Conservation (phyloP, 92 coral and sea anemone genomes). For the Porites rus region DNA sequence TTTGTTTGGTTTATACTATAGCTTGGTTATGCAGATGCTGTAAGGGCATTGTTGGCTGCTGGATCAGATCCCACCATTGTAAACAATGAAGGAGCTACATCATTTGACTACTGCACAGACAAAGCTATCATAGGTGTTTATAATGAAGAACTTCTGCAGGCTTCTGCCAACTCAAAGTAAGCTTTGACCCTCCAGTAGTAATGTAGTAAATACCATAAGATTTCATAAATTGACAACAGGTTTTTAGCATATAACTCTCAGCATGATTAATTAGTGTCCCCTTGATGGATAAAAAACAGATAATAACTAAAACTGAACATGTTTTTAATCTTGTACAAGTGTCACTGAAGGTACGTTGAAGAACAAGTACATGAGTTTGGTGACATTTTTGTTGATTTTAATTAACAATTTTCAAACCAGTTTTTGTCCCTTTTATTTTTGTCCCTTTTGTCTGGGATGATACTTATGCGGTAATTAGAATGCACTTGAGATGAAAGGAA, state of each 20-base stretch:
- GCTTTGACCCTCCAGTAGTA: not conserved
- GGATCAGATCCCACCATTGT: constrained; percentile 96
- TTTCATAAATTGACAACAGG: too few species aligned
- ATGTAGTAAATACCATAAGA: not conserved
- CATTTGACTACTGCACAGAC: constrained; percentile 96
- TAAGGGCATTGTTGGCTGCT: constrained; percentile 89
- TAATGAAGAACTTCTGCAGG: constrained; percentile 94
- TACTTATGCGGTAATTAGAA: too few species aligned
- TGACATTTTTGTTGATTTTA: not conserved
- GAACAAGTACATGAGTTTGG: not conserved
- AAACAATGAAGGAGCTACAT: constrained; percentile 94
- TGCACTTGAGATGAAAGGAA: not conserved
- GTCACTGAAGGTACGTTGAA: too few species aligned
- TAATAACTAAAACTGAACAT: too few species aligned
- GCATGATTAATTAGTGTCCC: too few species aligned
- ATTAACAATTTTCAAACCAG: too few species aligned
- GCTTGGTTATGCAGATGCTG: constrained; percentile 92
- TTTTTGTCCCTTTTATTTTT: too few species aligned
- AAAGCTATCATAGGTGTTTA: constrained; percentile 84
- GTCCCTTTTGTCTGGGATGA: not conserved
- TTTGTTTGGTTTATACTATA: constrained; percentile 5
- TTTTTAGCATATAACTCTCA: too few species aligned
- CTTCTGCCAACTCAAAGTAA: constrained; percentile 95
- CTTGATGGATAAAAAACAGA: too few species aligned
- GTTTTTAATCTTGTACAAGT: too few species aligned